Evolutionary conservation across 2,888 invertebrate genomes (phyloP), one percentile per base, ranked within the genome.

Genomic region (Scaptomyza cyrtandrae): DNA sequence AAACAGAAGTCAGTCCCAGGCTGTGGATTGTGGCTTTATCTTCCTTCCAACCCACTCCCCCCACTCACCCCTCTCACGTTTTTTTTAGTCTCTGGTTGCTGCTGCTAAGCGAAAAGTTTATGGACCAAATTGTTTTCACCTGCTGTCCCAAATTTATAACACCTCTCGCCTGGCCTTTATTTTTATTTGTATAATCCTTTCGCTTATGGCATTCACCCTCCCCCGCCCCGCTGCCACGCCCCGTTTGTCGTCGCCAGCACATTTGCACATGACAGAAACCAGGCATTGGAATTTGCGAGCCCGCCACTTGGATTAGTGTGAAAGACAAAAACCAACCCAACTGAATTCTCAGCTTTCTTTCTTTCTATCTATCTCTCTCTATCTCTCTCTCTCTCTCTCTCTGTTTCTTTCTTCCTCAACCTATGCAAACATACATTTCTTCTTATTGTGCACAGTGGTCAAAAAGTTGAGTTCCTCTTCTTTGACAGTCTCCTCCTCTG

Each of bases 111-210:
- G 83, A 85, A 82, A 89, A 89, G 80, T 85, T 85, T 89, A 85
- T 89, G 88, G 73, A 82, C 74, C 80, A 87, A 85, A 85, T 89
- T 85, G 85, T 89, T 85, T 87, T 85, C 85, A 85, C 85, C 85
- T 85, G 85, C 83, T 85, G 89, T 85, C 88, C 75, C 75, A 77
- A 85, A 85, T 89, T 85, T 85, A 89, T 87, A 85, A 76, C 80
- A 84, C 81, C 86, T 83, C 70, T 62, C 54, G 64, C 63, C 71
- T 62, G 57, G 67, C 50, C 65, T 70, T 80, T 82, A 87, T 88
- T 85, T 84, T 85, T 85, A 85, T 85, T 85, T 85, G 88, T 89
- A 89, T 89, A 85, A 85, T 85, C 85, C 88, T 89, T 85, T 85
- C 75, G 77, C 70, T 80, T 80, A 72, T 77, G 65, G 59, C 68